These are phyloP conservation scores for Antrozous pallidus DNA, from an alignment of 2,797 vertebrate genomes.

Conservation along the genomic window DNA sequence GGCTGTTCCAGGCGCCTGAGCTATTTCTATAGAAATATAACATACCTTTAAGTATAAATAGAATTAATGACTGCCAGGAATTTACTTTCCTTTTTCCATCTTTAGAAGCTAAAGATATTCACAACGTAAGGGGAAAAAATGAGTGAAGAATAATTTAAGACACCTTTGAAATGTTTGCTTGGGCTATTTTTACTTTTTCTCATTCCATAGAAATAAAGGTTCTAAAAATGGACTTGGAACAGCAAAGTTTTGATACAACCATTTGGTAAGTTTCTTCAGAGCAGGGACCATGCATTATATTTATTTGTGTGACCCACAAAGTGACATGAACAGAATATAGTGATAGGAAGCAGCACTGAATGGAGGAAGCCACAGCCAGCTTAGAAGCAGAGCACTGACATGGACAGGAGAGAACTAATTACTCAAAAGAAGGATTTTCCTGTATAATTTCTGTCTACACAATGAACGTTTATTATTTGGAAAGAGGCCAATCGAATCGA, in stretches of 20 bases:
- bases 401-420: background rate
- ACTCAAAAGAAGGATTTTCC: slow-evolving; percentile 26
- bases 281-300: background rate
- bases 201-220: slow-evolving; percentile 71
- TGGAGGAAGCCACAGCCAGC: background rate
- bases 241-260: slow-evolving; percentile 17
- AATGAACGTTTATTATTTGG: slow-evolving; percentile 11
- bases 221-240: slow-evolving; percentile 67
- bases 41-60: slow-evolving; percentile 35
- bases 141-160: slow-evolving; percentile 51
- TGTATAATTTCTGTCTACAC: slow-evolving; percentile 35
- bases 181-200: slow-evolving; percentile 70
- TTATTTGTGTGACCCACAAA: background rate
- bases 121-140: slow-evolving; percentile 50
- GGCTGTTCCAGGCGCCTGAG: slow-evolving; percentile 52
- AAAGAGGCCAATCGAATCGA: background rate
- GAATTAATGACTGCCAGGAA: slow-evolving; percentile 27
- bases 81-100: slow-evolving; percentile 52
- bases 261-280: slow-evolving; percentile 47
- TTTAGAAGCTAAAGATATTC: slow-evolving; percentile 58
- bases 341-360: background rate
- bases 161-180: slow-evolving; percentile 59
- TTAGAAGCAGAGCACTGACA: background rate
- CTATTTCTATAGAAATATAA: slow-evolving; percentile 56
- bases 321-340: background rate